A percentile compares a stretch with the other conserved stretches of the same genome.
phyloP scores from a whole-genome alignment of 2,797 vertebrate genomes.

The Microchirus variegatus region DNA sequence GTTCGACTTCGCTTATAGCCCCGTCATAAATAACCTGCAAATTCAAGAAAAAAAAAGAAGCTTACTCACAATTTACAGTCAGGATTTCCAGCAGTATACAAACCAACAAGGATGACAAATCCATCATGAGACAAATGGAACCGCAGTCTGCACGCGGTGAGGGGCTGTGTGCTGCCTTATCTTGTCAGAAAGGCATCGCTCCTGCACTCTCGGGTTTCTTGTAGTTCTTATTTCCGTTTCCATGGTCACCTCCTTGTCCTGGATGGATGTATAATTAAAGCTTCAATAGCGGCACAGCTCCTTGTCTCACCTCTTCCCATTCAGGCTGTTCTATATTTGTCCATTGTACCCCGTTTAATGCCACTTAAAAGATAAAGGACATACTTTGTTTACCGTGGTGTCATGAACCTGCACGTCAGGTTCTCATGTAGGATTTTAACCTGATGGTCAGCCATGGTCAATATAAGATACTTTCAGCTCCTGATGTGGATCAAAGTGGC shows the following conservation, averaged over 20 bases:
- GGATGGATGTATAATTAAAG: constrained; percentile 79
- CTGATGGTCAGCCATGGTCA: background rate
- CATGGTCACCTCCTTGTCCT: constrained; percentile 75
- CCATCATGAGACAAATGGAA: constrained; percentile 67
- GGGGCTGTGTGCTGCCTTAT: constrained; percentile 60
- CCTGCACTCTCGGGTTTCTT: constrained; percentile 80
- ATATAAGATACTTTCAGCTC: background rate
- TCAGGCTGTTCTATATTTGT: background rate
- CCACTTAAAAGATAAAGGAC: constrained; percentile 8
- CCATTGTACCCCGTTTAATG: constrained; percentile 16
- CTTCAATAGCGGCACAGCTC: constrained; percentile 9
- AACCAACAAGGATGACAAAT: constrained; percentile 57
- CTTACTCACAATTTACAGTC: constrained; percentile 76
- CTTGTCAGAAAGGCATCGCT: constrained; percentile 62
- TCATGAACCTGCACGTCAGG: background rate
- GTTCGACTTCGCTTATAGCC: background rate
- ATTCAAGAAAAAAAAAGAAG: constrained; percentile 25
- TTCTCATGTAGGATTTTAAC: background rate
- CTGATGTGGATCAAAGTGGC: background rate
- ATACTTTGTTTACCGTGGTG: background rate
- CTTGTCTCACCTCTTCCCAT: constrained; percentile 46
- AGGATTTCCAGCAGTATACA: constrained; percentile 69
- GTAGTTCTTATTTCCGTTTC: constrained; percentile 84
- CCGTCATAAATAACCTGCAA: background rate
- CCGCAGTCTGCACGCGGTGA: constrained; percentile 34